Conservation (phyloP, 2,113 vertebrate genomes). For the Oxyura jamaicensis region DNA sequence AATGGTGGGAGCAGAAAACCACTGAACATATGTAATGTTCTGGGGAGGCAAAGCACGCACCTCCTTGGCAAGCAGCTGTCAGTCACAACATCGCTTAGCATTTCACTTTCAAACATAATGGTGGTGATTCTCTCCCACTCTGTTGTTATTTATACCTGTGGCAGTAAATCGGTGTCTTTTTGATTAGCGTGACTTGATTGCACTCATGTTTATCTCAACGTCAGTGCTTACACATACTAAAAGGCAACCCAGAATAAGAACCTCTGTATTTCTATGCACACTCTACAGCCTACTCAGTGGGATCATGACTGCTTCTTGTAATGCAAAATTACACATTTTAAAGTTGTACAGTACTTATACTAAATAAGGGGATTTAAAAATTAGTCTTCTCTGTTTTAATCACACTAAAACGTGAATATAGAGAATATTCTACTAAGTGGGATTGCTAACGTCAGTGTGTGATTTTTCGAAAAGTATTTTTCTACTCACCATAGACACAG, state of each 20-base stretch:
- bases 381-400: neutral
- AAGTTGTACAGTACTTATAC: neutral
- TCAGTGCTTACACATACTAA: slow-evolving; percentile 26
- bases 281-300: neutral
- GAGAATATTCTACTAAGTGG: neutral
- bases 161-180: slow-evolving; percentile 25
- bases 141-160: slow-evolving; percentile 60
- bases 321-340: slow-evolving; percentile 20
- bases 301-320: neutral
- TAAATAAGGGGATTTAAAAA: neutral
- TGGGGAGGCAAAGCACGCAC: neutral
- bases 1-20: neutral
- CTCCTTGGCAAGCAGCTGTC: neutral
- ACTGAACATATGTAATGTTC: neutral
- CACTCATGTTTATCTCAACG: slow-evolving; percentile 42
- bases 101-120: neutral
- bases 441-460: neutral
- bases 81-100: neutral
- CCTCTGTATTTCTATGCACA: neutral
- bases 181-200: slow-evolving; percentile 58
- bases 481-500: neutral
- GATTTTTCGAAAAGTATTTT: neutral
- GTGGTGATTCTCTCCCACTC: slow-evolving; percentile 10
- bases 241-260: slow-evolving; percentile 21
- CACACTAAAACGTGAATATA: neutral